Percentiles rank a stretch among this genome's conserved stretches.
phyloP scores from a whole-genome alignment of 2,113 vertebrate species.

The Pachypanchax playfairii region DNA sequence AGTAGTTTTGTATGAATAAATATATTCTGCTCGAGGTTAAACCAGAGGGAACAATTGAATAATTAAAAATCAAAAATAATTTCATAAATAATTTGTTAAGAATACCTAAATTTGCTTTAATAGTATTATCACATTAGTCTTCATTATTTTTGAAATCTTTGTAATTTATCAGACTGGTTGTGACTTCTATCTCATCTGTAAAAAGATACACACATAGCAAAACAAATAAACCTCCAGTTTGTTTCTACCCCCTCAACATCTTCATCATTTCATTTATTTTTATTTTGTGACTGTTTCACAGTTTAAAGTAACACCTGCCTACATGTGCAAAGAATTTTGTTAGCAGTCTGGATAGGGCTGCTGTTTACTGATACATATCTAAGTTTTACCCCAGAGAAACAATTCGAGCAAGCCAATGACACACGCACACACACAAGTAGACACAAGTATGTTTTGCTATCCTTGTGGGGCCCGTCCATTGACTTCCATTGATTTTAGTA shows the following conservation, averaged over 20 bases:
- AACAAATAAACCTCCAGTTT: no score
- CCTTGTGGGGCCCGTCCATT: no score
- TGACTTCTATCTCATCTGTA: not conserved
- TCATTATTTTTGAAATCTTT: no score
- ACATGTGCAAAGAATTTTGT: not conserved
- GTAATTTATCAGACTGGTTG: no score
- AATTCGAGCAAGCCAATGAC: conserved; percentile 1
- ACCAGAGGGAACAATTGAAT: conserved; percentile 24
- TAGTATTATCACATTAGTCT: no score
- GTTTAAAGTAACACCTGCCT: not conserved
- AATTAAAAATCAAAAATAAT: no score
- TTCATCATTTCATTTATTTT: not conserved
- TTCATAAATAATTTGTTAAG: no score
- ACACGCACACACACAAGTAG: no score
- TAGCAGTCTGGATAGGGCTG: not conserved
- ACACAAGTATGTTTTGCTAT: no score
- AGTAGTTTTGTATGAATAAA: not conserved
- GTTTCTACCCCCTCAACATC: no score
- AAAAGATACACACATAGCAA: not conserved
- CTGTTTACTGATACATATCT: not conserved
- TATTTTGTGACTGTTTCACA: not conserved
- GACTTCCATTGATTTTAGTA: no score
- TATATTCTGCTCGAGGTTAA: not conserved
- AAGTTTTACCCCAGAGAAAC: not conserved
- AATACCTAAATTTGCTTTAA: no score